phyloP scores from a whole-genome alignment of 2,888 invertebrate species.

The Cantharis rufa region DNA sequence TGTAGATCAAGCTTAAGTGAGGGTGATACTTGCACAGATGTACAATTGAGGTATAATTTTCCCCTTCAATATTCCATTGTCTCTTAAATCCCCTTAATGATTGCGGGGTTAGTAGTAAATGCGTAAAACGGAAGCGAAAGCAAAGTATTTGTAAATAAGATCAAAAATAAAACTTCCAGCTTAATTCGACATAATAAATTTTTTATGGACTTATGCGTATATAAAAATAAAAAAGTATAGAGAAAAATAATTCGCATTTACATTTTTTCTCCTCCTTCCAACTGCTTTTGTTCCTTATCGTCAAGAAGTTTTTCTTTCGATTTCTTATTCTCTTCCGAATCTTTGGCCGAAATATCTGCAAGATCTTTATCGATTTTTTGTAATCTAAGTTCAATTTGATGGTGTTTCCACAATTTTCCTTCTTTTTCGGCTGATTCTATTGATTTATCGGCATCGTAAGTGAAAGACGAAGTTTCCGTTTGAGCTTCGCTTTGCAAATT shows the following conservation, averaged over 20 bases:
- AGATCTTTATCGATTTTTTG: slow-evolving; percentile 29
- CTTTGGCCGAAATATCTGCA: slow-evolving; percentile 5
- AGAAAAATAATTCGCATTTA: not conserved
- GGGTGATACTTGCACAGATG: slow-evolving; percentile 48
- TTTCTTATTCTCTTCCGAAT: slow-evolving; percentile 6
- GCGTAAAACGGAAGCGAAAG: slow-evolving; percentile 23
- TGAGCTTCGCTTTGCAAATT: not conserved
- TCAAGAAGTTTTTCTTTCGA: not conserved
- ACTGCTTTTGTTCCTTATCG: not conserved
- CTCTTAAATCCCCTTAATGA: slow-evolving; percentile 52
- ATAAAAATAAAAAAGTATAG: not conserved
- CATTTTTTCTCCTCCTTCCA: not conserved
- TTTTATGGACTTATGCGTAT: not conserved
- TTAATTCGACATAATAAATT: not conserved
- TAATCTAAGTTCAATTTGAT: slow-evolving; percentile 22
- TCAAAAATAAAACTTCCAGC: not conserved
- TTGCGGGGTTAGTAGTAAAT: slow-evolving; percentile 35
- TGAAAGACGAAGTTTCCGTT: not conserved
- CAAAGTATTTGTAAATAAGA: slow-evolving; percentile 27
- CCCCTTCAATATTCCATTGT: slow-evolving; percentile 53
- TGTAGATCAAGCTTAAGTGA: slow-evolving; percentile 28
- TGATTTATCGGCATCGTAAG: not conserved
- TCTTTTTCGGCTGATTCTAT: slow-evolving; percentile 19
- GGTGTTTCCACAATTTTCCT: slow-evolving; percentile 30
- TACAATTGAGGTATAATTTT: slow-evolving; percentile 52